Conservation (phyloP, 1,140 invertebrate species). For the Heliconius hewitsoni region DNA sequence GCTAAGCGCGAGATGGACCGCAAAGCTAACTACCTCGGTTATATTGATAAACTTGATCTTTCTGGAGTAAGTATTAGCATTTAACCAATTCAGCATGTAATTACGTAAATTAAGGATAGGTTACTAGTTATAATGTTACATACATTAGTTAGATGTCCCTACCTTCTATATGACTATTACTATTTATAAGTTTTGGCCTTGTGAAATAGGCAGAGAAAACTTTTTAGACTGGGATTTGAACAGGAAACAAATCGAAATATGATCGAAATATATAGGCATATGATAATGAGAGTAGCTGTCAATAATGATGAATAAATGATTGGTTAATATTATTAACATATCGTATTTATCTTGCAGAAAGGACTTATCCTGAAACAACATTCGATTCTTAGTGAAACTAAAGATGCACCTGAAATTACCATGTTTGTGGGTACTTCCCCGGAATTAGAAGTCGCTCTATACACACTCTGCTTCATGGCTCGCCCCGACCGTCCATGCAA, state of each 20-base stretch:
- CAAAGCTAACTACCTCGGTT: slow-evolving; percentile 75
- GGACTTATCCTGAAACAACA: slow-evolving; percentile 75
- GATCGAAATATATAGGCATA: too few species aligned
- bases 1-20: slow-evolving; percentile 71
- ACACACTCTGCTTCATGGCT: slow-evolving; percentile 92
- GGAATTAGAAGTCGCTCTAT: slow-evolving; percentile 94
- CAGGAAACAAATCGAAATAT: too few species aligned
- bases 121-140: not conserved
- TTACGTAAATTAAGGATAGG: not conserved
- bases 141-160: too few species aligned
- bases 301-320: not conserved
- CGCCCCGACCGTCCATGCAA: slow-evolving; percentile 83
- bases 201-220: too few species aligned
- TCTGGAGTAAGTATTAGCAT: slow-evolving; percentile 56
- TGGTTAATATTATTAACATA: not conserved
- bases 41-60: slow-evolving; percentile 75
- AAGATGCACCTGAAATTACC: slow-evolving; percentile 70
- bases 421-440: slow-evolving; percentile 96
- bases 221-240: too few species aligned
- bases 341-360: slow-evolving; percentile 58
- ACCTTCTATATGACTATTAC: too few species aligned
- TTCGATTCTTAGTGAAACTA: slow-evolving; percentile 70
- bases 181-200: too few species aligned
- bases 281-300: not conserved
- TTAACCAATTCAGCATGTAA: not conserved